Evolutionary conservation across 2,888 invertebrate species (phyloP), one percentile per base, ranked within the genome.

Genomic region (Troides oblongomaculatus): DNA sequence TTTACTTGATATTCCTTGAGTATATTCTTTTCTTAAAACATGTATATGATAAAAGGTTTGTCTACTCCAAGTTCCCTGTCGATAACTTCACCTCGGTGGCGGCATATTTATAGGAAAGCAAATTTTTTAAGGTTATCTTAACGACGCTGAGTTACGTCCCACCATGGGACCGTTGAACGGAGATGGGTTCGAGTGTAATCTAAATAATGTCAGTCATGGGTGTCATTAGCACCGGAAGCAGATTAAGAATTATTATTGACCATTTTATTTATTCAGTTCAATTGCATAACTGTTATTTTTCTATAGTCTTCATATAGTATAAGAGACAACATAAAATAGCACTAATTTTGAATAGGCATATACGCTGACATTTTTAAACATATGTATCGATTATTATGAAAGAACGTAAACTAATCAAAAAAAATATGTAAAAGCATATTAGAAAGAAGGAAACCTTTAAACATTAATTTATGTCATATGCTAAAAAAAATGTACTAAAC

Each of bases 91-190:
- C n/a, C 30, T 61, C 23, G n/a, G 18, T 62, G 21, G 23, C 46
- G 23, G 50, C 17, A 66, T 57, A 57, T 43, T 30, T 57, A 53
- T 63, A 63, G 36, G 30, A 18, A 36, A 59, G 36, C 57, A 63
- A 50, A 63, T 59, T 63, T 63, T 63, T 63, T 68, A 68, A 64
- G 30, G 25, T 63, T 68, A 68, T 68, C 68, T 68, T 68, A 63
- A 68, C 63, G 63, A 46, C 50, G 36, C 63, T 63, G 68, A 63
- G 46, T 68, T 68, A 68, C 36, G 68, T 58, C 57, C 36, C 23
- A 36, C 58, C 63, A 36, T 59, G 63, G 68, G 68, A 63, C 68
- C 59, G 46, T 23, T 68, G 21, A 60, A 36, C 63, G 36, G 57
- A 63, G 63, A 68, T 68, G 50, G 59, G 68, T 68, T 63, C 50